phyloP scores from a whole-genome alignment of 2,113 vertebrate species.

The Sinocyclocheilus maitianheensis region DNA sequence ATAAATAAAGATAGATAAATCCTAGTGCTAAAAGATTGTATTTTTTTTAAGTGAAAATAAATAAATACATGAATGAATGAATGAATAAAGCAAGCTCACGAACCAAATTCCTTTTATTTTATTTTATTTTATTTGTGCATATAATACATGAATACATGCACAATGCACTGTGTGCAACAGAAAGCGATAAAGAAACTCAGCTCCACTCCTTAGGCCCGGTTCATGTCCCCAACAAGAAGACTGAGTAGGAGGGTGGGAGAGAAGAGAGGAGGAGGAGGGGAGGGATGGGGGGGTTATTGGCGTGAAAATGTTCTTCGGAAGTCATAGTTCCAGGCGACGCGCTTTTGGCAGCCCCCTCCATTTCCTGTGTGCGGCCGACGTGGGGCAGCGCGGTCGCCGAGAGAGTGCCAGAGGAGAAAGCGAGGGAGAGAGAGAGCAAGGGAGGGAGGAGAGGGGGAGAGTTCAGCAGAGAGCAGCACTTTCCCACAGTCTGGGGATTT shows the following conservation, averaged over 20 bases:
- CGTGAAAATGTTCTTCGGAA: conserved; percentile 79
- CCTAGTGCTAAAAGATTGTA: too few relatives aligned
- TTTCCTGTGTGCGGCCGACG: conserved; percentile 79
- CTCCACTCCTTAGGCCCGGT: conserved; percentile 8
- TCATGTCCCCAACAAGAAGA: conserved; percentile 37
- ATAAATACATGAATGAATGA: too few relatives aligned
- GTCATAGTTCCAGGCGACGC: conserved; percentile 77
- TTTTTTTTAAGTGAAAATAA: too few relatives aligned
- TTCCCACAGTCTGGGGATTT: conserved; percentile 98
- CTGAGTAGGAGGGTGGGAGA: conserved; percentile 43
- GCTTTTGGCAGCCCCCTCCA: conserved; percentile 80
- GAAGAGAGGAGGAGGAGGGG: conserved; percentile 13
- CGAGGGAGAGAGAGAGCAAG: background rate
- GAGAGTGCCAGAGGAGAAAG: conserved; percentile 74
- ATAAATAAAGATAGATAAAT: too few relatives aligned
- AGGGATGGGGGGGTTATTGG: conserved; percentile 64
- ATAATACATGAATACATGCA: background rate
- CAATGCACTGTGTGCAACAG: background rate
- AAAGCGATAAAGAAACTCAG: conserved; percentile 3
- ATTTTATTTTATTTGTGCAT: background rate
- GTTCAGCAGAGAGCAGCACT: conserved; percentile 92
- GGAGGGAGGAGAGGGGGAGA: conserved; percentile 67
- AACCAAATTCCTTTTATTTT: background rate
- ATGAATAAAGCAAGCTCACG: too few relatives aligned
- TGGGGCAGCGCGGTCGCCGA: conserved; percentile 84